These are phyloP conservation scores for Porites lobata DNA, from an alignment of 92 coral and sea anemone species.

Conservation along the genomic window DNA sequence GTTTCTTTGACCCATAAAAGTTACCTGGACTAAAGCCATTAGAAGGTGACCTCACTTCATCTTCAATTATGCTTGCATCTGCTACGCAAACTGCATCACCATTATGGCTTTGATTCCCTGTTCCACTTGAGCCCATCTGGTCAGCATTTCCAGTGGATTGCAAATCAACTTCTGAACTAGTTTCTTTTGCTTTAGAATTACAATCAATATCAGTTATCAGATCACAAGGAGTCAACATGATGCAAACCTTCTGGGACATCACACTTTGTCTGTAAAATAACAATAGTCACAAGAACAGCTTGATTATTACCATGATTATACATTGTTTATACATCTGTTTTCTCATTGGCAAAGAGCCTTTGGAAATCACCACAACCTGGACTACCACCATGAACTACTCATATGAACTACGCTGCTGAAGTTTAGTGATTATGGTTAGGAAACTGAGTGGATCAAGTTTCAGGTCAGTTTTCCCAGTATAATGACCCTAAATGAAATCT, in stretches of 20 bases:
- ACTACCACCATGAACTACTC: too few species aligned
- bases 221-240: slow-evolving; percentile 15
- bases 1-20: slow-evolving; percentile 66
- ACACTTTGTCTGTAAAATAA: background rate
- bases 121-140: background rate
- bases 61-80: background rate
- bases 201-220: slow-evolving; percentile 43
- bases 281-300: background rate
- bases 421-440: too few species aligned
- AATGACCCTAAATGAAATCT: too few species aligned
- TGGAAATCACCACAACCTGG: background rate
- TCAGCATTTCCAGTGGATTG: background rate
- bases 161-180: background rate
- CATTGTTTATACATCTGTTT: too few species aligned
- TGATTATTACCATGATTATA: background rate
- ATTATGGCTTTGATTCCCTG: background rate
- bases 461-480: too few species aligned
- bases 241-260: slow-evolving; percentile 5
- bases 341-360: too few species aligned
- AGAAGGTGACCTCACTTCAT: slow-evolving; percentile 6
- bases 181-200: slow-evolving; percentile 1
- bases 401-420: too few species aligned
- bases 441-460: too few species aligned
- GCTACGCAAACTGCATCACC: background rate
- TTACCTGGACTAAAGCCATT: slow-evolving; percentile 58